Percentiles rank a stretch among this genome's conserved stretches.
Evolutionary conservation across 2,113 vertebrate genomes (phyloP).

Genomic region (Collichthys lucidus): DNA sequence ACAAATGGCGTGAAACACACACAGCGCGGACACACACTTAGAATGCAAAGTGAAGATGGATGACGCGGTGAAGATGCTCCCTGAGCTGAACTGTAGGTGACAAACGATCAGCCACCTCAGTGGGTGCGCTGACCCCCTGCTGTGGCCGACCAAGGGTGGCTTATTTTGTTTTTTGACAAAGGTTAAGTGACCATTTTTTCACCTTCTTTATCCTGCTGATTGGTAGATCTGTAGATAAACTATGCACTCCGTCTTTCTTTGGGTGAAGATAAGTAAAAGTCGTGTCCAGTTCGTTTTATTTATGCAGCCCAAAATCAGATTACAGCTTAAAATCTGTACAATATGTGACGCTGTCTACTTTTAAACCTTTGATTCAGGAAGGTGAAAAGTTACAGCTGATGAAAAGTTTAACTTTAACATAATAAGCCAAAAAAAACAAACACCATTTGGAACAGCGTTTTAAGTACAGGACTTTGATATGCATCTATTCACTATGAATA

Average conservation of each 20-base stretch:
- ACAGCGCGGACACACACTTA: conserved; percentile 60
- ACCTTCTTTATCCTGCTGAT: conserved; percentile 48
- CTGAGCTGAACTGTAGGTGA: conserved; percentile 72
- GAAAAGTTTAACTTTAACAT: not conserved
- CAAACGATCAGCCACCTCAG: conserved; percentile 65
- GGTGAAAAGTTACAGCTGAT: not conserved
- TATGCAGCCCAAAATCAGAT: not conserved
- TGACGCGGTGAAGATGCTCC: conserved; percentile 48
- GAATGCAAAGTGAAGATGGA: conserved; percentile 71
- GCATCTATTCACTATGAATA: not conserved
- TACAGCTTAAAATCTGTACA: not conserved
- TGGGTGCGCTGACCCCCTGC: conserved; percentile 57
- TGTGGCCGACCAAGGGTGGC: conserved; percentile 36
- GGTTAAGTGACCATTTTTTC: conserved; percentile 72
- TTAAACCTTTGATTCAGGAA: not conserved
- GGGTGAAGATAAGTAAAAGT: not conserved
- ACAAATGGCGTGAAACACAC: conserved; percentile 76
- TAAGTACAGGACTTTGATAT: not conserved
- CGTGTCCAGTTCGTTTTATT: not conserved
- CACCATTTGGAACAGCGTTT: not conserved
- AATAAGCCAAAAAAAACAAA: not conserved
- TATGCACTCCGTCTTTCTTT: conserved; percentile 4
- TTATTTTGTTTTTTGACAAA: conserved; percentile 66
- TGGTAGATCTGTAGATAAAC: conserved; percentile 22
- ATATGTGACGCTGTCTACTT: not conserved